Conservation (phyloP, 2,113 vertebrate species). For the Microcebus jonahi region DNA sequence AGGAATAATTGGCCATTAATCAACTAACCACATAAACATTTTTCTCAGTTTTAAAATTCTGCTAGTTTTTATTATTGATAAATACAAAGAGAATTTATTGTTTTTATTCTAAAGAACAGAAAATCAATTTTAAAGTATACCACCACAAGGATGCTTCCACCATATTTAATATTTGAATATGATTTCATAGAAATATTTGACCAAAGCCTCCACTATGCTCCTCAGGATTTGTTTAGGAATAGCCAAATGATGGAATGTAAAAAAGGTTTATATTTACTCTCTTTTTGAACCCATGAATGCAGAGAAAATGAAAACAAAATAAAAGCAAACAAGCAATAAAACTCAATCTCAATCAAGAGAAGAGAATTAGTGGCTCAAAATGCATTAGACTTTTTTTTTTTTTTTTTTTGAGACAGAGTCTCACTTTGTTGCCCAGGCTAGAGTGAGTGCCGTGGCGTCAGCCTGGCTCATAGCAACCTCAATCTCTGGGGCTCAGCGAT, state of each 20-base stretch:
- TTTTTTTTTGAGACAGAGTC: no score
- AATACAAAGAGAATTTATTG: not conserved
- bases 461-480: no score
- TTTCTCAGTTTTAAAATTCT: not conserved
- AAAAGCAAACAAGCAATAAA: not conserved
- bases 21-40: not conserved
- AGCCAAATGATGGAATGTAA: not conserved
- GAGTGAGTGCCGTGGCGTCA: no score
- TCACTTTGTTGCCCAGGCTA: no score
- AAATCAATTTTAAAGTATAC: not conserved
- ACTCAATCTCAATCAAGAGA: not conserved
- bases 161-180: not conserved
- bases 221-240: not conserved
- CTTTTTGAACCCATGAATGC: not conserved
- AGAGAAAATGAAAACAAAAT: not conserved
- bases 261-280: not conserved
- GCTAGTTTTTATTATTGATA: not conserved
- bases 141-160: not conserved
- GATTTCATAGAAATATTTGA: not conserved
- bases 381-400: not conserved
- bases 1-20: not conserved
- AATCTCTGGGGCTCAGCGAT: no score
- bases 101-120: not conserved
- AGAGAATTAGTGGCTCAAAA: not conserved
- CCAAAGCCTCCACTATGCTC: accelerated